These are phyloP conservation scores for Bombus balteatus DNA, from an alignment of 1,140 invertebrate species.

Conservation along the genomic window DNA sequence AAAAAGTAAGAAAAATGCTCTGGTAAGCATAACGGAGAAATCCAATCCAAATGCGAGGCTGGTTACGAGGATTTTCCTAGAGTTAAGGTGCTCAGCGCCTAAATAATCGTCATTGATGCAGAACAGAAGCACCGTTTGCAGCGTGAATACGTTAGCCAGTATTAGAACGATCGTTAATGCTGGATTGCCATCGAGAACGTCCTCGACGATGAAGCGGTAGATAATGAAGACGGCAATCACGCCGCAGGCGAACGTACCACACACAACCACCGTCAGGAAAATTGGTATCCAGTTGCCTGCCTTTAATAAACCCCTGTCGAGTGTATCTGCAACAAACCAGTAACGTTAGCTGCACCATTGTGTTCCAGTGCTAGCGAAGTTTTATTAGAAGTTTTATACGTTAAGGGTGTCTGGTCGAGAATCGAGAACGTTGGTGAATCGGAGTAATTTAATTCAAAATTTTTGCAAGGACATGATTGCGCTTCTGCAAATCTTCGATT, in stretches of 20 bases:
- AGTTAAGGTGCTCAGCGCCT: slow-evolving; percentile 77
- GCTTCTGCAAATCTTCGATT: too few species aligned
- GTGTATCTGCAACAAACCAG: slow-evolving; percentile 18
- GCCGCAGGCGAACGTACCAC: slow-evolving; percentile 80
- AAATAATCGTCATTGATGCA: slow-evolving; percentile 79
- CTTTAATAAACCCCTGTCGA: slow-evolving; percentile 68
- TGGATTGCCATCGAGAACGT: slow-evolving; percentile 84
- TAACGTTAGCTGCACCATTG: background rate
- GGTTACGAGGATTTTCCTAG: slow-evolving; percentile 82
- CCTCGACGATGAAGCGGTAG: slow-evolving; percentile 81
- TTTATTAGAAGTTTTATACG: background rate
- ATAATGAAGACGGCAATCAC: slow-evolving; percentile 82
- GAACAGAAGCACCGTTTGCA: slow-evolving; percentile 83
- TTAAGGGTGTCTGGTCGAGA: background rate
- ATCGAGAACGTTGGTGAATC: too few species aligned
- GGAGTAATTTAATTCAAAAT: too few species aligned
- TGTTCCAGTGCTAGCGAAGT: background rate
- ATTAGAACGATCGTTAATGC: slow-evolving; percentile 83
- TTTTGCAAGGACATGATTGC: too few species aligned
- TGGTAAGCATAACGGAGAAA: slow-evolving; percentile 84
- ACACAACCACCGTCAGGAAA: slow-evolving; percentile 79
- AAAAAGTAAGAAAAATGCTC: slow-evolving; percentile 84
- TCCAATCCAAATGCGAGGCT: slow-evolving; percentile 83
- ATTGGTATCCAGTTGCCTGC: slow-evolving; percentile 81
- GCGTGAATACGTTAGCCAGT: slow-evolving; percentile 81